phyloP scores from a whole-genome alignment of 2,113 vertebrate species.

The mouse (Mus musculus) region GRCm39 chr6:138123501-138124000 shows the following conservation, averaged over 20 bases:
- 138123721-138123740: background rate
- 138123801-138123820: no score
- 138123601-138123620: no score
- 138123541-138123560: background rate
- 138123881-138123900: background rate
- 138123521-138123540: background rate
- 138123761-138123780: background rate
- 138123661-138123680: background rate
- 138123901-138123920: background rate
- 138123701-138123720: background rate
- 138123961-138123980: background rate
- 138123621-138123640: no score
- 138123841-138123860: background rate
- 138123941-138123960: background rate
- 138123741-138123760: background rate
- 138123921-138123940: background rate
- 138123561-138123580: background rate
- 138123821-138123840: background rate
- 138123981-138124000: background rate
- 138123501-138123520: background rate
- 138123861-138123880: background rate
- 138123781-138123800: background rate
- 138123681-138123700: background rate
- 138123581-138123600: background rate
- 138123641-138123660: background rate